Percentiles rank a stretch among this genome's conserved stretches.
phyloP scores from a whole-genome alignment of 2,113 vertebrate genomes.

The Oryzias curvinotus region DNA sequence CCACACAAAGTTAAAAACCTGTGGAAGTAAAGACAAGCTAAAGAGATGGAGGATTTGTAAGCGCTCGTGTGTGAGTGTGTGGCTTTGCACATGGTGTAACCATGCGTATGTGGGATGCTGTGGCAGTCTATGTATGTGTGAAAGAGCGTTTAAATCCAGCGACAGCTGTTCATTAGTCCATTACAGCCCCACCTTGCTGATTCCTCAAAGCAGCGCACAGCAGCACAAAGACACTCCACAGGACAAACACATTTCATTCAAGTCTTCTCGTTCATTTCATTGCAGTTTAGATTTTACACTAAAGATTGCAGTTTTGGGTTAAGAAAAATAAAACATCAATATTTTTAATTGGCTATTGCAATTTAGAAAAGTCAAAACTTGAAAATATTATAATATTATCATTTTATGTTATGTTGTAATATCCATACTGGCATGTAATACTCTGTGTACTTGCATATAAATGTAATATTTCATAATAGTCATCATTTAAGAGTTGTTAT shows the following conservation, averaged over 20 bases:
- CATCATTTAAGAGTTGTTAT: no score
- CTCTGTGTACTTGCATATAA: no score
- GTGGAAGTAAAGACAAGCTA: conserved; percentile 32
- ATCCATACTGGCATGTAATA: no score
- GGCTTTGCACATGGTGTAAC: conserved; percentile 35
- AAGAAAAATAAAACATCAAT: neutral
- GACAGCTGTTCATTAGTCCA: conserved; percentile 78
- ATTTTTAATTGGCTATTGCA: no score
- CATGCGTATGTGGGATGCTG: conserved; percentile 53
- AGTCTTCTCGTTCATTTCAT: neutral
- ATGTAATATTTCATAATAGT: no score
- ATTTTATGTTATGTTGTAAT: no score
- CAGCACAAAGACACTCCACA: conserved; percentile 41
- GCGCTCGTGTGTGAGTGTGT: conserved; percentile 13
- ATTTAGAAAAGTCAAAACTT: no score
- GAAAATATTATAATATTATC: no score
- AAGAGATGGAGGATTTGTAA: neutral
- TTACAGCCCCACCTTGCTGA: conserved; percentile 76
- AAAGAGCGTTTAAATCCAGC: conserved; percentile 71
- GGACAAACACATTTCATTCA: conserved; percentile 22
- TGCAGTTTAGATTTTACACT: neutral
- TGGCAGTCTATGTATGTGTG: conserved; percentile 55
- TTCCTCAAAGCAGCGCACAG: conserved; percentile 64
- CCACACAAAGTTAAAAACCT: conserved; percentile 61
- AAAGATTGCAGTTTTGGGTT: neutral